Evolutionary conservation across 1,140 invertebrate species (phyloP).

Genomic region (Pogonognathellus flavescens): DNA sequence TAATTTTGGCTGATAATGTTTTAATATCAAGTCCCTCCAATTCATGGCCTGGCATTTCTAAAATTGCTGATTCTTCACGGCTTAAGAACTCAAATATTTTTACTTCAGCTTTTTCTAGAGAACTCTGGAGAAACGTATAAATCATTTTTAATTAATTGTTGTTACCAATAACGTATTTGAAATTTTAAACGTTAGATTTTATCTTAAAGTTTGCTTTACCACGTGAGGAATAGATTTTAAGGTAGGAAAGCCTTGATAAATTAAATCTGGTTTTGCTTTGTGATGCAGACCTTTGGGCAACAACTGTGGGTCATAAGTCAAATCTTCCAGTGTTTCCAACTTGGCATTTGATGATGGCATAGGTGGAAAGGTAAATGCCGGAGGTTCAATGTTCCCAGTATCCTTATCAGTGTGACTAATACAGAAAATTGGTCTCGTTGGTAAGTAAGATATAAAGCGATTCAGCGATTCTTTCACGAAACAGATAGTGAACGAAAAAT

Average conservation of each 20-base stretch:
- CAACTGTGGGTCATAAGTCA: slow-evolving; percentile 71
- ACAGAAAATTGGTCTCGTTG: no score
- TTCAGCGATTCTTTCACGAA: no score
- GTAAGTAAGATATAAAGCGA: no score
- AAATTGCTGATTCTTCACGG: slow-evolving; percentile 84
- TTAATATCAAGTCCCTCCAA: slow-evolving; percentile 14
- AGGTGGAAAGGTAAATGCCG: slow-evolving; percentile 58
- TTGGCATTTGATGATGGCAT: slow-evolving; percentile 51
- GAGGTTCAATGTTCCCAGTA: slow-evolving; percentile 45
- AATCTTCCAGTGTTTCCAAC: slow-evolving; percentile 67
- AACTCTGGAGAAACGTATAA: slow-evolving; percentile 71
- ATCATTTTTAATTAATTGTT: not conserved
- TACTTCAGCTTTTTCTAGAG: slow-evolving; percentile 78
- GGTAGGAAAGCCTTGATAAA: slow-evolving; percentile 92
- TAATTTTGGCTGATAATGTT: slow-evolving; percentile 72
- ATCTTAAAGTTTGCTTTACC: slow-evolving; percentile 70
- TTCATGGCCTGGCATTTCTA: slow-evolving; percentile 71
- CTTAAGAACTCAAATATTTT: slow-evolving; percentile 90
- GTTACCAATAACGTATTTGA: not conserved
- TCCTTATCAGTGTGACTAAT: slow-evolving; percentile 54
- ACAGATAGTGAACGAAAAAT: slow-evolving; percentile 15
- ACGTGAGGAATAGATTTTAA: slow-evolving; percentile 85
- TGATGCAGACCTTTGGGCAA: slow-evolving; percentile 83
- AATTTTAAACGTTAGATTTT: not conserved
- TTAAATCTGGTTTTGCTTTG: slow-evolving; percentile 78